These are phyloP conservation scores for Drosophila lacicola DNA, from an alignment of 2,888 invertebrate species.

Conservation along the genomic window DNA sequence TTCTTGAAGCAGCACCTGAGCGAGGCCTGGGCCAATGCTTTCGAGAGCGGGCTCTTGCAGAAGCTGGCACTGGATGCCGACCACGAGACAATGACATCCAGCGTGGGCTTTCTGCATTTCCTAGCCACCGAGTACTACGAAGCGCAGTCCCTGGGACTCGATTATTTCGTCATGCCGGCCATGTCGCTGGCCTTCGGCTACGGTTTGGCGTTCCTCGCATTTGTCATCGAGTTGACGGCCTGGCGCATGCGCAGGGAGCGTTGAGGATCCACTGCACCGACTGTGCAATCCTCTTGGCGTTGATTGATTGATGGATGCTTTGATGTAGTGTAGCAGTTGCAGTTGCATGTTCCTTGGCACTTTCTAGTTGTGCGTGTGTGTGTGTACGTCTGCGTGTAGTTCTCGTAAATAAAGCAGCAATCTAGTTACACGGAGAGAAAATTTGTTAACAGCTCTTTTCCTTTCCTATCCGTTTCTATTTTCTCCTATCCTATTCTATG, in stretches of 20 bases:
- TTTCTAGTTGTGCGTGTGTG: constrained; percentile 18
- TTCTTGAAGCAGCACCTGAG: constrained; percentile 56
- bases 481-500: background rate
- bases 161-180: constrained; percentile 78
- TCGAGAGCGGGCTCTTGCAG: constrained; percentile 59
- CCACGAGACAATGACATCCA: constrained; percentile 58
- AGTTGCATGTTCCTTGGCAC: constrained; percentile 30
- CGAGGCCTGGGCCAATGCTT: constrained; percentile 59
- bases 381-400: background rate
- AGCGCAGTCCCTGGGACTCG: constrained; percentile 54
- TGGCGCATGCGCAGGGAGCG: constrained; percentile 45
- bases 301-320: constrained; percentile 61
- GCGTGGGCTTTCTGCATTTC: constrained; percentile 62
- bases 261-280: constrained; percentile 1
- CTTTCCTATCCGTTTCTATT: background rate
- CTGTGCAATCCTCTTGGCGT: constrained; percentile 25
- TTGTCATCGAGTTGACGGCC: constrained; percentile 66
- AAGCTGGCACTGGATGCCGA: constrained; percentile 61
- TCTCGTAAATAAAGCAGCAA: constrained; percentile 31
- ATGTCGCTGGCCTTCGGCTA: constrained; percentile 69
- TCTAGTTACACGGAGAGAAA: constrained; percentile 39
- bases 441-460: background rate
- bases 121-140: constrained; percentile 64
- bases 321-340: constrained; percentile 34
- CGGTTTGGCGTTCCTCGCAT: constrained; percentile 57